Evolutionary conservation across 2,113 vertebrate species (phyloP).

Genomic region (Periophthalmodon schlosseri): DNA sequence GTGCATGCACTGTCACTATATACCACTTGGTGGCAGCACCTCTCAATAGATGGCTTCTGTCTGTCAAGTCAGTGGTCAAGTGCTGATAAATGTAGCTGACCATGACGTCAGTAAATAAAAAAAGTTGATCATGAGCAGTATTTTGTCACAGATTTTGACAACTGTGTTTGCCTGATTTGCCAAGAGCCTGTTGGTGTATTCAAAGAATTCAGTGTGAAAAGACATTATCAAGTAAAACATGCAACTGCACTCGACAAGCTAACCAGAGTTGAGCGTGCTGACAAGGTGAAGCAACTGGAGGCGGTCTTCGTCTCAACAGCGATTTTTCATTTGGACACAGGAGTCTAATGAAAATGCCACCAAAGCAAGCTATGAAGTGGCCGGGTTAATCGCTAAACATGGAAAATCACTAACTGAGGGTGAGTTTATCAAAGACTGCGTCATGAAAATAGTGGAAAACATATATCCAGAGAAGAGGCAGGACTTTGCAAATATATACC

Average conservation of each 20-base stretch:
- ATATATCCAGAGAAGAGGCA: neutral
- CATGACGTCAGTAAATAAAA: neutral
- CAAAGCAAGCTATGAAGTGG: conserved; percentile 37
- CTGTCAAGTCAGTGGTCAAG: neutral
- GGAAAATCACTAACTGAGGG: neutral
- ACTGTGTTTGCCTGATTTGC: conserved; percentile 18
- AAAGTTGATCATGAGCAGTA: neutral
- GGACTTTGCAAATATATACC: neutral
- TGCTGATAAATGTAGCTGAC: neutral
- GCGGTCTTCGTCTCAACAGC: conserved; percentile 4
- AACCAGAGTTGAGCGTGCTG: neutral
- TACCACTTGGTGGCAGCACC: neutral
- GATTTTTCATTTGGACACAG: neutral
- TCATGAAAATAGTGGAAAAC: neutral
- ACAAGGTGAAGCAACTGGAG: conserved; percentile 35
- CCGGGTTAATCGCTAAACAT: neutral
- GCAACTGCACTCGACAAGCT: too few relatives aligned
- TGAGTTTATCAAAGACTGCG: neutral
- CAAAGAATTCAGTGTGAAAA: conserved; percentile 29
- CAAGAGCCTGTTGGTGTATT: too few relatives aligned
- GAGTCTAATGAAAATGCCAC: conserved; percentile 38
- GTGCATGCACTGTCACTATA: neutral
- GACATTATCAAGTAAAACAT: conserved; percentile 7
- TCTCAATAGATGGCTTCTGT: neutral
- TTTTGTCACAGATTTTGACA: neutral